Conservation (phyloP, 2,888 invertebrate genomes). For the Phragmatobia fuliginosa region DNA sequence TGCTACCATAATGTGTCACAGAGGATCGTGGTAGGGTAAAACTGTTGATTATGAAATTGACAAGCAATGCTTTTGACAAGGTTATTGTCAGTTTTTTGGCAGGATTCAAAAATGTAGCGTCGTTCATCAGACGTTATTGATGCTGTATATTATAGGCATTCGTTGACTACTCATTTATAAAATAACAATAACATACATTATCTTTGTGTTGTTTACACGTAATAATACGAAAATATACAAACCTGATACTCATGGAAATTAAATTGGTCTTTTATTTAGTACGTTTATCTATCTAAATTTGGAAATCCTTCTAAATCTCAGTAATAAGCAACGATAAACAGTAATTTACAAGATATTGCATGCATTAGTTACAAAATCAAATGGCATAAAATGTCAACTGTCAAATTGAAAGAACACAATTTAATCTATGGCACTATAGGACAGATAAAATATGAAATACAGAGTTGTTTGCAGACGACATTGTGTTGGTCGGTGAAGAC, state of each 20-base stretch:
- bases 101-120: neutral
- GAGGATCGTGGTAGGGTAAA: too few species aligned
- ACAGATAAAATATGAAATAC: neutral
- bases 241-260: slow-evolving; percentile 25
- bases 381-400: neutral
- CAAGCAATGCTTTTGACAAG: neutral
- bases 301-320: neutral
- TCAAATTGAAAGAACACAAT: neutral
- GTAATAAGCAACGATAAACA: neutral
- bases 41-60: neutral
- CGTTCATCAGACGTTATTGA: neutral
- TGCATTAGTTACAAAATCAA: neutral
- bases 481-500: too few species aligned
- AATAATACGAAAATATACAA: slow-evolving; percentile 19
- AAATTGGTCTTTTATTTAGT: neutral
- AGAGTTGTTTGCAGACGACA: neutral
- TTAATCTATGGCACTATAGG: neutral
- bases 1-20: too few species aligned
- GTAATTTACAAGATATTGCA: neutral
- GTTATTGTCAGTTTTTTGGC: neutral
- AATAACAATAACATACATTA: neutral
- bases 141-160: neutral
- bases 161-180: neutral
- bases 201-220: neutral
- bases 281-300: neutral